These are phyloP conservation scores for Thalpophila matura DNA, from an alignment of 2,888 invertebrate genomes.

Conservation along the genomic window DNA sequence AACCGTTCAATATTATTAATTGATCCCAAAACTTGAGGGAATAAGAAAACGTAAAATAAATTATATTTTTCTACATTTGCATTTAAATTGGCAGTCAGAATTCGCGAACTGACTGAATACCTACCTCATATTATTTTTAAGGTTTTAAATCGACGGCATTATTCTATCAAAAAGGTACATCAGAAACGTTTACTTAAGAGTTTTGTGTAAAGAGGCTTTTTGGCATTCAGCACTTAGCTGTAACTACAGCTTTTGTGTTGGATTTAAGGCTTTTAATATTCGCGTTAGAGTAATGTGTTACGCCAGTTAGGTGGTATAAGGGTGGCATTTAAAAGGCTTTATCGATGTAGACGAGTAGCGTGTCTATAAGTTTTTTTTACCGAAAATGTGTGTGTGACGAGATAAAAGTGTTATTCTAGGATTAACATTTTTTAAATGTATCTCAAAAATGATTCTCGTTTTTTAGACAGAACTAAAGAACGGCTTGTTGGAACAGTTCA, in stretches of 20 bases:
- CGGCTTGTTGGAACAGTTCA: too few species aligned
- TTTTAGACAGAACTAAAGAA: too few species aligned
- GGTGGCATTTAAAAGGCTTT: slow-evolving; percentile 34
- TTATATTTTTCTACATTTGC: slow-evolving; percentile 11
- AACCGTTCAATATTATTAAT: slow-evolving; percentile 6
- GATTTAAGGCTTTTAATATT: slow-evolving; percentile 38
- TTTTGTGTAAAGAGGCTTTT: slow-evolving; percentile 45
- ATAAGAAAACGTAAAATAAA: slow-evolving; percentile 15
- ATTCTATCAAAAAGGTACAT: slow-evolving; percentile 21
- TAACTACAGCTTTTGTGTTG: slow-evolving; percentile 39
- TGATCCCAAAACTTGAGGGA: neutral
- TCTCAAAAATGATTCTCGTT: too few species aligned
- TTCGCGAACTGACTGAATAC: slow-evolving; percentile 16
- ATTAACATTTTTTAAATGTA: neutral
- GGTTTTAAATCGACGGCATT: slow-evolving; percentile 1
- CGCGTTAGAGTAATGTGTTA: slow-evolving; percentile 46
- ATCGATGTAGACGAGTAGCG: slow-evolving; percentile 23
- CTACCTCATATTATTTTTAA: slow-evolving; percentile 20
- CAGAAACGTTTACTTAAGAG: slow-evolving; percentile 36
- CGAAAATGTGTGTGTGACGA: neutral
- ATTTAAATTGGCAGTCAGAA: slow-evolving; percentile 20
- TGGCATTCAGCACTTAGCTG: slow-evolving; percentile 38
- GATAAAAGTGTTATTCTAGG: neutral
- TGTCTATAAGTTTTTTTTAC: slow-evolving; percentile 3
- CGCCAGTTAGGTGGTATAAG: slow-evolving; percentile 22